Evolutionary conservation across 2,797 vertebrate genomes (phyloP).

Genomic region (Labeo calbasu): DNA sequence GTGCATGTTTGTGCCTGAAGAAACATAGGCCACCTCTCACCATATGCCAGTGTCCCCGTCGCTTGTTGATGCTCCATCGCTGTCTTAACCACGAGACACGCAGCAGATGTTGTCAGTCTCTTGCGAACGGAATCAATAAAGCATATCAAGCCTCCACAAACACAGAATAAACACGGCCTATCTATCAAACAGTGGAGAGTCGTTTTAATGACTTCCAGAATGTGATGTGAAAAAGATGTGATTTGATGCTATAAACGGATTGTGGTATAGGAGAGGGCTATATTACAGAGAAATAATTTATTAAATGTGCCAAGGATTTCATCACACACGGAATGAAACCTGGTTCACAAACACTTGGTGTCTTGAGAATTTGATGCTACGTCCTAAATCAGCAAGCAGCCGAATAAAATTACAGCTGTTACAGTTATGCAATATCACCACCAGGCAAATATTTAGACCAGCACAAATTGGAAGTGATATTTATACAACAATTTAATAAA

Average conservation of each 20-base stretch:
- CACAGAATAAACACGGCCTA: neutral
- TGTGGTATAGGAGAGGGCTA: neutral
- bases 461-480: neutral
- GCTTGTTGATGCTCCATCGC: conserved; percentile 11
- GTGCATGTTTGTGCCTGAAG: neutral
- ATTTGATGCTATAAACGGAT: neutral
- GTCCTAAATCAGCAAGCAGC: neutral
- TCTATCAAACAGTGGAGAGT: conserved; percentile 1
- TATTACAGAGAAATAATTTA: conserved; percentile 21
- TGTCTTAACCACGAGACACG: neutral
- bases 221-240: neutral
- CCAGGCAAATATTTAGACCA: neutral
- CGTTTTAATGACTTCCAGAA: conserved; percentile 9
- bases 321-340: neutral
- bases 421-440: neutral
- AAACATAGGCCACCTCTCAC: conserved; percentile 4
- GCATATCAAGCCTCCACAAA: conserved; percentile 22
- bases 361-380: neutral
- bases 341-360: neutral
- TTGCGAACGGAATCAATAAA: conserved; percentile 41
- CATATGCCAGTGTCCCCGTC: neutral
- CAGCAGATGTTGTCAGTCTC: conserved; percentile 24
- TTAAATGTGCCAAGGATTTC: conserved; percentile 19
- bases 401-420: neutral
- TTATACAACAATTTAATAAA: neutral